Conservation (phyloP, 2,888 invertebrate genomes). For the Colletes collaris region DNA sequence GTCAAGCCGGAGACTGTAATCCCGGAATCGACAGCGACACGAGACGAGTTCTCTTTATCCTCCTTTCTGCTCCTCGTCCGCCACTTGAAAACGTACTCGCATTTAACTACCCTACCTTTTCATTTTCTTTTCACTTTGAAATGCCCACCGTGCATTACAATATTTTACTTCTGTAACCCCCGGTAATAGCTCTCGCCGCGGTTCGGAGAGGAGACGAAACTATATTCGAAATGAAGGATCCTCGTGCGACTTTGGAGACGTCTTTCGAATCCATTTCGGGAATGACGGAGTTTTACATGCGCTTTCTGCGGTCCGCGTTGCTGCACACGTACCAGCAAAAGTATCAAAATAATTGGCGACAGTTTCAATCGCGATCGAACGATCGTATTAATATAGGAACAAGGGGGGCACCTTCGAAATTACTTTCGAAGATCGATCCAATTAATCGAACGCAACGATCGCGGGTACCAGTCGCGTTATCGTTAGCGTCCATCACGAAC, state of each 20-base stretch:
- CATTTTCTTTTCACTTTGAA: conserved; percentile 51
- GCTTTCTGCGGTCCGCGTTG: neutral
- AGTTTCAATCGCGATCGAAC: no score
- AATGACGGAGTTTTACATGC: conserved; percentile 28
- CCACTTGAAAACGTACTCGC: conserved; percentile 51
- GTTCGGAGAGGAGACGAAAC: neutral
- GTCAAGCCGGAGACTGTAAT: conserved; percentile 50
- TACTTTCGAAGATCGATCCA: no score
- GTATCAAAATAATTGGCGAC: no score
- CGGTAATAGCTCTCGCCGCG: neutral
- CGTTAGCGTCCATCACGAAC: neutral
- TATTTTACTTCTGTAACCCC: conserved; percentile 42
- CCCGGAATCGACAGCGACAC: conserved; percentile 57
- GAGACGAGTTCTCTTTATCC: conserved; percentile 49
- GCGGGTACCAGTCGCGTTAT: neutral
- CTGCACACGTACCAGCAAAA: neutral
- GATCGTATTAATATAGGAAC: no score
- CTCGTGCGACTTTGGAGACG: conserved; percentile 15
- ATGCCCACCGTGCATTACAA: conserved; percentile 37
- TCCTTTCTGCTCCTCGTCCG: conserved; percentile 34
- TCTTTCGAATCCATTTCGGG: conserved; percentile 32
- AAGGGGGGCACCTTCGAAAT: no score
- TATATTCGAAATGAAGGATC: conserved; percentile 6
- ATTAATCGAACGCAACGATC: no score
- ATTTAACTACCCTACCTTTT: conserved; percentile 54